phyloP scores from a whole-genome alignment of 2,113 vertebrate genomes.

The Hylia prasina region DNA sequence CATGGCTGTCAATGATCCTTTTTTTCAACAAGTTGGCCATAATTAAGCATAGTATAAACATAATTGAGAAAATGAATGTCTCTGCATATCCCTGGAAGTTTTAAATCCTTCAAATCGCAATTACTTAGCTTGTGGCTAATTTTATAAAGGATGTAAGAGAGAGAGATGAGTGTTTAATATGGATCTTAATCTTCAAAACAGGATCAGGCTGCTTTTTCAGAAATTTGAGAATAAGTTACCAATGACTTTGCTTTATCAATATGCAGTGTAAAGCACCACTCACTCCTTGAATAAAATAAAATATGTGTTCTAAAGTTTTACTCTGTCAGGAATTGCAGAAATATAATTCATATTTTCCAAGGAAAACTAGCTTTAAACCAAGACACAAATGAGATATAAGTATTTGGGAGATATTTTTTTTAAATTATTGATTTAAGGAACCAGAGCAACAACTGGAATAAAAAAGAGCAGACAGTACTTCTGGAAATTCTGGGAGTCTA shows the following conservation, averaged over 20 bases:
- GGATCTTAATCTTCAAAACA: not conserved
- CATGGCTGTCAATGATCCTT: not conserved
- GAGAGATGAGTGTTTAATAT: not conserved
- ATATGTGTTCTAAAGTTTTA: not conserved
- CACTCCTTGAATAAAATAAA: not conserved
- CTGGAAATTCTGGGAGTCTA: not conserved
- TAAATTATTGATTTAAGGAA: not conserved
- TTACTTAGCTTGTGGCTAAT: not conserved
- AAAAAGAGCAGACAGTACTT: not conserved
- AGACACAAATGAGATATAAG: not conserved
- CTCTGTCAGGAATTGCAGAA: not conserved
- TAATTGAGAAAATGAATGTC: not conserved
- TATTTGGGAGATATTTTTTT: not conserved
- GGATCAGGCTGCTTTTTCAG: not conserved
- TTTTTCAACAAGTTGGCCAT: not conserved
- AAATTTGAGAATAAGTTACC: not conserved
- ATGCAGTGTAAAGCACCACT: not conserved
- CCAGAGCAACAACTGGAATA: not conserved
- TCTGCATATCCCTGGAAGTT: not conserved
- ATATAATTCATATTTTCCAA: not conserved
- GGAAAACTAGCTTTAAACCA: not conserved
- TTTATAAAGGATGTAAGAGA: not conserved
- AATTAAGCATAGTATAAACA: not conserved
- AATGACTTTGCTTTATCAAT: not conserved
- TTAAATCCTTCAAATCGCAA: not conserved